Evolutionary conservation across 2,888 invertebrate species (phyloP).

Genomic region (Digitonthophagus gazella): DNA sequence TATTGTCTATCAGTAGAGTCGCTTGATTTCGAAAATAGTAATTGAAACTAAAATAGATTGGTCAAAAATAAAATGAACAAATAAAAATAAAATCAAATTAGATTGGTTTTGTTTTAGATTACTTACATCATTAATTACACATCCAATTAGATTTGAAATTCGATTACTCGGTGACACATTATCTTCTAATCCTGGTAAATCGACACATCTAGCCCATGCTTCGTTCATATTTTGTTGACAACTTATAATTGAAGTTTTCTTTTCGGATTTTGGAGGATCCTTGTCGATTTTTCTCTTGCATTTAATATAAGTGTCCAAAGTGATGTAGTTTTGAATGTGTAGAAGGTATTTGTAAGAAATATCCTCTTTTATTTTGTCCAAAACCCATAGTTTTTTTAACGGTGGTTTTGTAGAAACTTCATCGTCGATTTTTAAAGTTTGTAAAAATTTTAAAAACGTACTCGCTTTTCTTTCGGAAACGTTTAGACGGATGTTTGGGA

Average conservation of each 20-base stretch:
- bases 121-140: conserved; percentile 66
- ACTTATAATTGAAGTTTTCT: conserved; percentile 21
- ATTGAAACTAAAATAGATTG: conserved; percentile 55
- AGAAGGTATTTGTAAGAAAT: conserved; percentile 28
- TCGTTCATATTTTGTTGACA: conserved; percentile 53
- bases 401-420: conserved; percentile 46
- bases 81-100: background rate
- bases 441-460: conserved; percentile 62
- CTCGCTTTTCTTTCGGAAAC: conserved; percentile 71
- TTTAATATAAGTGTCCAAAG: conserved; percentile 29
- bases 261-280: conserved; percentile 25
- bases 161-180: conserved; percentile 77
- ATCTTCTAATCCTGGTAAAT: conserved; percentile 79
- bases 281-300: conserved; percentile 30
- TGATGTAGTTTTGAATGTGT: conserved; percentile 33
- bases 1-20: conserved; percentile 71
- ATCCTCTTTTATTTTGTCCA: conserved; percentile 29
- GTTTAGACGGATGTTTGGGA: conserved; percentile 72
- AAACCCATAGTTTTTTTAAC: conserved; percentile 38
- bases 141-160: conserved; percentile 67
- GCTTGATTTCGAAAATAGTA: conserved; percentile 64
- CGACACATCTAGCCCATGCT: conserved; percentile 71
- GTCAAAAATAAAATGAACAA: background rate
- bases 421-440: conserved; percentile 35
- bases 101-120: background rate